Evolutionary conservation across 2,888 invertebrate species (phyloP).

Genomic region (Deilephila elpenor): DNA sequence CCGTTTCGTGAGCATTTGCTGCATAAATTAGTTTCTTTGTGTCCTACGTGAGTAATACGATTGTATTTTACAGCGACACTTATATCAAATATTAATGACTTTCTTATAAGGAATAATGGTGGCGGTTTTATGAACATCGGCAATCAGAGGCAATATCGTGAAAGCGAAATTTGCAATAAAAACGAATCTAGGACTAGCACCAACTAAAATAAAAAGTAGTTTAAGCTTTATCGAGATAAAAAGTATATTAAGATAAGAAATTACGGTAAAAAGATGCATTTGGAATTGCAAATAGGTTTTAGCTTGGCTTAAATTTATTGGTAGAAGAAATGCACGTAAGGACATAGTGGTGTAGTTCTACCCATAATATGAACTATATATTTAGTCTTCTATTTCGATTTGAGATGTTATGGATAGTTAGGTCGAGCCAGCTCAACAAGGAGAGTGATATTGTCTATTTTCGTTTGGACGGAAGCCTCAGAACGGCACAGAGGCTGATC

Average conservation of each 20-base stretch:
- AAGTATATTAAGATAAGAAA: no score
- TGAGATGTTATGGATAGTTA: not conserved
- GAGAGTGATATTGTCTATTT: constrained; percentile 1
- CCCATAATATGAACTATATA: not conserved
- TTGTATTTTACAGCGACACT: constrained; percentile 27
- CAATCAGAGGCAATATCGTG: not conserved
- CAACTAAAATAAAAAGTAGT: no score
- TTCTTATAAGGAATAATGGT: not conserved
- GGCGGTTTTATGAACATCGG: not conserved
- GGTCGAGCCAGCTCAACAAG: not conserved
- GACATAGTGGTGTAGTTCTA: no score
- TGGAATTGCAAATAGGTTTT: no score
- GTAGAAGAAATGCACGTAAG: no score
- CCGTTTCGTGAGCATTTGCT: constrained; percentile 69
- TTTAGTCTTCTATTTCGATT: not conserved
- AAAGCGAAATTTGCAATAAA: not conserved
- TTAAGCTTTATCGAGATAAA: no score
- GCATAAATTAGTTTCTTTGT: constrained; percentile 66
- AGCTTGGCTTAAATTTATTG: no score
- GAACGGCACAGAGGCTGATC: not conserved
- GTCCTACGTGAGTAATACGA: constrained; percentile 26
- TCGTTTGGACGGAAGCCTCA: not conserved
- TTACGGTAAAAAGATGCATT: no score
- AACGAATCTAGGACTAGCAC: not conserved
- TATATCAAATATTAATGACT: constrained; percentile 19